Base-by-base conservation (phyloP, 2,888 invertebrate genomes). In the Sthenelais limicola region DNA sequence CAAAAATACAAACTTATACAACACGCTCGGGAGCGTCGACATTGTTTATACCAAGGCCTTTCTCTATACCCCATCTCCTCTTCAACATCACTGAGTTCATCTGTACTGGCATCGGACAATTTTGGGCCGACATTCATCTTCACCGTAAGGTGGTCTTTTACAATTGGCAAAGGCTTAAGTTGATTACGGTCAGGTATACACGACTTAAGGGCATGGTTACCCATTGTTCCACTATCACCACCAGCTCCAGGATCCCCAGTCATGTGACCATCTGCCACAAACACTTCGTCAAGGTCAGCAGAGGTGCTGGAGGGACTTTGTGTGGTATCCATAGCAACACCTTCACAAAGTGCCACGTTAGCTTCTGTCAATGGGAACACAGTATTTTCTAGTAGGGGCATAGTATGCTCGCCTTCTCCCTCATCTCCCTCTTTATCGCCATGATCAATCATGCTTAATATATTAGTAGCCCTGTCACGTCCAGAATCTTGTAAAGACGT, bases 1-100 rank as follows among this genome's bases (percentile, higher is more conserved):
- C 75, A 52, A 24, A 73, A 58, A 67, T 77, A 77, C 3, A 72
- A 32, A 21, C 51, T 68, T 32, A 77, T 69, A 43, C 70, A 71
- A 47, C 73, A 75, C 30, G 71, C 52, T 18, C 74, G 62, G 12
- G 74, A 74, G 0, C 62, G 26, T 21, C 47, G 24, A 35, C 71
- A 71, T 28, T 71, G 54, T 24, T 62, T 71, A 49, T 56, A 71
- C 58, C 30, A 56, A 7, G 43, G 51, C 21, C 32, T 43, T 21
- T 56, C 48, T 2, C 4, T 3, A 1, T 24, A 30, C 48, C 21
- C 28, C 26, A 67, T 12, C 5, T 66, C 66, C 47, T 70, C 56
- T 33, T 71, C 71, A 1, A 62, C 43, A 32, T 71, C 71, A 32
- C 71, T 62, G 32, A 70, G 70, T n/a, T 70, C 70, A 9, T 70